These are phyloP conservation scores for Gallinago paraguaiae DNA, from an alignment of 2,113 vertebrate genomes.

Conservation along the genomic window DNA sequence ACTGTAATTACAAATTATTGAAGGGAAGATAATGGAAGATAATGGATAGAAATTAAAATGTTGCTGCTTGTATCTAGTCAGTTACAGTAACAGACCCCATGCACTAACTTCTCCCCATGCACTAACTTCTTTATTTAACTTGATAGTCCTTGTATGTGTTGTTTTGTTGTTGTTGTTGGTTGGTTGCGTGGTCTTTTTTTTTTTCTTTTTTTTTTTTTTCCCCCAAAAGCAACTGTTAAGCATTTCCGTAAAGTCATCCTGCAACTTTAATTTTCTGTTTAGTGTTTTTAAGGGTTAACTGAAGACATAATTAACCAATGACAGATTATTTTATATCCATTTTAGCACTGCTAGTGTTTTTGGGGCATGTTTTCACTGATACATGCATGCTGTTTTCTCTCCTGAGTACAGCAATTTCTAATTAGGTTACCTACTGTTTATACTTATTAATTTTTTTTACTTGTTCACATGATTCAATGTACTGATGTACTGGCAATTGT, in stretches of 20 bases:
- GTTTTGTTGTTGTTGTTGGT: neutral
- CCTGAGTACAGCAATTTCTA: neutral
- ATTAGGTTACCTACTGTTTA: neutral
- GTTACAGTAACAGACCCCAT: neutral
- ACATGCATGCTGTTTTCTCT: neutral
- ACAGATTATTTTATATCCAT: neutral
- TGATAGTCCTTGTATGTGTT: neutral
- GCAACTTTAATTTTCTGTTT: neutral
- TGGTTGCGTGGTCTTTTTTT: too few species aligned
- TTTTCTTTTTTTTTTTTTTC: neutral
- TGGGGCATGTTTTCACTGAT: neutral
- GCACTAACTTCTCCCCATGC: fast-evolving
- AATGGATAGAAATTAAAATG: neutral
- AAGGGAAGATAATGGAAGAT: neutral
- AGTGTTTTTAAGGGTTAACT: neutral
- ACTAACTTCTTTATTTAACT: neutral
- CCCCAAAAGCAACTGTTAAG: neutral
- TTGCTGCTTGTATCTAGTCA: neutral
- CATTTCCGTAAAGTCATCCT: neutral
- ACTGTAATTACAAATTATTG: neutral
- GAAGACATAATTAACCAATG: neutral
- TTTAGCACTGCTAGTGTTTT: neutral
- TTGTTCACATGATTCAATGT: neutral
- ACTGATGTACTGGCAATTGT: neutral
- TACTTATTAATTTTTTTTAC: neutral